Conservation (phyloP, 2,888 invertebrate species). For the Macaria notata region DNA sequence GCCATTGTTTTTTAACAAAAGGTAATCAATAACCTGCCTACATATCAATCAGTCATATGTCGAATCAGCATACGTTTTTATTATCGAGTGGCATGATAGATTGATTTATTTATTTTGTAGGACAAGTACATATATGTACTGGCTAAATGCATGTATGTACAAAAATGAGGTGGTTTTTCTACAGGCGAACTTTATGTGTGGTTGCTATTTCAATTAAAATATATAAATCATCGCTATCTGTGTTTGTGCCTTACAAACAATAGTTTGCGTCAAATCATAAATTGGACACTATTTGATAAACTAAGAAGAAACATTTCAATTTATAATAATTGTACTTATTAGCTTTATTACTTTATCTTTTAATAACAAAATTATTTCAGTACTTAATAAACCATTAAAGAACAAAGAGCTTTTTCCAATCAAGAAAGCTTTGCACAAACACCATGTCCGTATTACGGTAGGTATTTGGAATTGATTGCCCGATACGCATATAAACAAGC, state of each 20-base stretch:
- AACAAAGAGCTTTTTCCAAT: no score
- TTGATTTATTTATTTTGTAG: background rate
- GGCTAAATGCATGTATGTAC: no score
- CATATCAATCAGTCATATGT: constrained; percentile 5
- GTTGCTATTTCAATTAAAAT: no score
- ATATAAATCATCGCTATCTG: background rate
- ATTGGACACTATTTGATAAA: background rate
- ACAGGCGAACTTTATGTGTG: no score
- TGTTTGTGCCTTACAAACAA: background rate
- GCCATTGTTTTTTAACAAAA: constrained; percentile 13
- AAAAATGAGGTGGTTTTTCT: background rate
- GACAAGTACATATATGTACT: background rate
- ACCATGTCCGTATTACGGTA: no score
- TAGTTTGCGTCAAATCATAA: no score
- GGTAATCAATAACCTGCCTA: constrained; percentile 12
- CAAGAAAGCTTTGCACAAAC: no score
- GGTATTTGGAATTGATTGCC: background rate
- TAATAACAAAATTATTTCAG: background rate
- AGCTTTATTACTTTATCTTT: no score
- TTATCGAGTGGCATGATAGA: background rate
- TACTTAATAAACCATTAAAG: no score
- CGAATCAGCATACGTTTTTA: background rate
- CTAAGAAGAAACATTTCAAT: background rate
- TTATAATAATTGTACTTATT: background rate
- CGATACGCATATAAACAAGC: constrained; percentile 1